phyloP scores from a whole-genome alignment of 1,140 invertebrate species.

The Mercenaria mercenaria region DNA sequence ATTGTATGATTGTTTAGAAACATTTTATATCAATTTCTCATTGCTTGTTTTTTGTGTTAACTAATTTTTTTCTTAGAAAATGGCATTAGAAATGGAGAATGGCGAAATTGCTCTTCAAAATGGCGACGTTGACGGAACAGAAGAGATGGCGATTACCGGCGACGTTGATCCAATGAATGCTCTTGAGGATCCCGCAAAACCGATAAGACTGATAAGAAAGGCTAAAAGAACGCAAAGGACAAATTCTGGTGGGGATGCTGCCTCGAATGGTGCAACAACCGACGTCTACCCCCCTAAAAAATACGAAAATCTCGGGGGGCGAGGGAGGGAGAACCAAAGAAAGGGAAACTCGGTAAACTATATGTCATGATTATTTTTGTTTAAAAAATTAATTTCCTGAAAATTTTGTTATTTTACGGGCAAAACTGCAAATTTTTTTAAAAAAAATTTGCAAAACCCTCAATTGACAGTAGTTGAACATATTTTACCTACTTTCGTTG shows the following conservation, averaged over 20 bases:
- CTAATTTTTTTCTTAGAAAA: not conserved
- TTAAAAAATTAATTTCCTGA: too few species aligned
- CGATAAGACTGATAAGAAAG: conserved; percentile 58
- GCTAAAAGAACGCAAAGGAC: conserved; percentile 51
- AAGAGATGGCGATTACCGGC: not conserved
- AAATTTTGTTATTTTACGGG: too few species aligned
- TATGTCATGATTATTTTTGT: not conserved
- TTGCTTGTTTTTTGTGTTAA: not conserved
- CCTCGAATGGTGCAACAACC: not conserved
- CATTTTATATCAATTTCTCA: not conserved
- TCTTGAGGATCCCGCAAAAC: conserved; percentile 51
- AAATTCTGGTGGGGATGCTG: conserved; percentile 41
- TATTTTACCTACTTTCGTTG: too few species aligned
- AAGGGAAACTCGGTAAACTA: too few species aligned
- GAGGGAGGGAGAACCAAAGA: conserved; percentile 60
- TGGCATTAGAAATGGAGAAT: conserved; percentile 40
- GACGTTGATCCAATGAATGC: conserved; percentile 25
- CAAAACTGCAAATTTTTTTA: too few species aligned
- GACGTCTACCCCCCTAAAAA: conserved; percentile 11
- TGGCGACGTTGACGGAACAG: conserved; percentile 38
- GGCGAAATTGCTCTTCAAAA: conserved; percentile 49
- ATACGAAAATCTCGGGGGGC: conserved; percentile 58
- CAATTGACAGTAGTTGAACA: too few species aligned
- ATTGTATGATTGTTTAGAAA: not conserved
- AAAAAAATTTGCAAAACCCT: too few species aligned